Conservation (phyloP, 2,797 vertebrate genomes). For the Anolis apletophallus region DNA sequence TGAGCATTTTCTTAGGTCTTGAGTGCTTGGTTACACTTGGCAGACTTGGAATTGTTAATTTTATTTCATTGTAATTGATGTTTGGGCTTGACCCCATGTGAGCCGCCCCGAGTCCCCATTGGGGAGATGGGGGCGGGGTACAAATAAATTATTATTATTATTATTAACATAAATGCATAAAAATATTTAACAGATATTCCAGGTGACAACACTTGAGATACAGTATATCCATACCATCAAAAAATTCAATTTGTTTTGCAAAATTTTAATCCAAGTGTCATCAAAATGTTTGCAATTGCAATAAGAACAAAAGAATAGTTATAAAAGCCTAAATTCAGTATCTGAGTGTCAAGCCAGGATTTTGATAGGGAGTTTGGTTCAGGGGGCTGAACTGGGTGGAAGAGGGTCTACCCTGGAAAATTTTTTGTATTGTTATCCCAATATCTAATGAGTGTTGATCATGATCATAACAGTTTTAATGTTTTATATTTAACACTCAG, state of each 20-base stretch:
- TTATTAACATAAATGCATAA: not conserved
- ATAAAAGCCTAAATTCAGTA: too few relatives aligned
- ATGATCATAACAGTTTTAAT: too few relatives aligned
- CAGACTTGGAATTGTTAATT: not conserved
- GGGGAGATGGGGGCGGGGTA: too few relatives aligned
- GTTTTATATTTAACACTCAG: not conserved
- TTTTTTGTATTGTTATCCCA: too few relatives aligned
- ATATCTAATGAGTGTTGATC: too few relatives aligned
- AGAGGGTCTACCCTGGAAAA: too few relatives aligned
- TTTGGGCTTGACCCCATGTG: too few relatives aligned
- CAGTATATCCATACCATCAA: not conserved
- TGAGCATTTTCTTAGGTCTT: not conserved
- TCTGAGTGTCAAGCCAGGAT: not conserved
- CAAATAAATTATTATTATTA: too few relatives aligned
- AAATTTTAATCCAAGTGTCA: not conserved
- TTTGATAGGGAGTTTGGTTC: too few relatives aligned
- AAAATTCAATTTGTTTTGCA: not conserved
- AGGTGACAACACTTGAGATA: not conserved
- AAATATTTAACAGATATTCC: not conserved
- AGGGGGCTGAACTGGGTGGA: too few relatives aligned
- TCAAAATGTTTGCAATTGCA: not conserved
- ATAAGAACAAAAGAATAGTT: not conserved
- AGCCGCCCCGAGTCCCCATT: too few relatives aligned
- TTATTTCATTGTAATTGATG: too few relatives aligned
- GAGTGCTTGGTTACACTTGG: not conserved